Evolutionary conservation across 1,140 invertebrate genomes (phyloP).

Genomic region (Drosophila bifasciata): DNA sequence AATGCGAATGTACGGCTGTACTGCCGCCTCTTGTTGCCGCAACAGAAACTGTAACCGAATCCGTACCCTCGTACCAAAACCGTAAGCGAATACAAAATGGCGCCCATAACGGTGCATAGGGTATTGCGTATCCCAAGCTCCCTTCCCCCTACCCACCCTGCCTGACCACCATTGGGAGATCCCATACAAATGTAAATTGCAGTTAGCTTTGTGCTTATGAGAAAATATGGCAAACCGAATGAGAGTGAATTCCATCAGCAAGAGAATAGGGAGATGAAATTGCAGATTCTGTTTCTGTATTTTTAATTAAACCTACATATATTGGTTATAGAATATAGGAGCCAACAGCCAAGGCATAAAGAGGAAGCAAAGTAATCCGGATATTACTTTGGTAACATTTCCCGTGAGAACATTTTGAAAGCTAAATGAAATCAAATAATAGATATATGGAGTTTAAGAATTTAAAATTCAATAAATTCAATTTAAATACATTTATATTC

Average conservation of each 20-base stretch:
- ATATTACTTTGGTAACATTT: no score
- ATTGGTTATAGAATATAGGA: no score
- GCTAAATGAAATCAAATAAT: no score
- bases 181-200: slow-evolving; percentile 47
- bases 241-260: slow-evolving; percentile 44
- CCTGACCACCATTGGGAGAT: not conserved
- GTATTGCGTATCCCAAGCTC: slow-evolving; percentile 25
- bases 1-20: slow-evolving; percentile 43
- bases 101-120: slow-evolving; percentile 71
- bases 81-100: slow-evolving; percentile 72
- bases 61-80: slow-evolving; percentile 35
- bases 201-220: slow-evolving; percentile 46
- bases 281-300: not conserved
- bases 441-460: no score
- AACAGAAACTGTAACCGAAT: slow-evolving; percentile 2
- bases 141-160: no score
- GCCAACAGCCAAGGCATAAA: no score
- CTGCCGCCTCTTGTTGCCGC: slow-evolving; percentile 6
- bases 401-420: no score
- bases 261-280: not conserved
- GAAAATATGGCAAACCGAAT: slow-evolving; percentile 45
- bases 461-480: no score
- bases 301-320: no score
- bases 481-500: no score
- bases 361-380: no score